Evolutionary conservation across 2,113 vertebrate species (phyloP).

Genomic region (Indri indri): DNA sequence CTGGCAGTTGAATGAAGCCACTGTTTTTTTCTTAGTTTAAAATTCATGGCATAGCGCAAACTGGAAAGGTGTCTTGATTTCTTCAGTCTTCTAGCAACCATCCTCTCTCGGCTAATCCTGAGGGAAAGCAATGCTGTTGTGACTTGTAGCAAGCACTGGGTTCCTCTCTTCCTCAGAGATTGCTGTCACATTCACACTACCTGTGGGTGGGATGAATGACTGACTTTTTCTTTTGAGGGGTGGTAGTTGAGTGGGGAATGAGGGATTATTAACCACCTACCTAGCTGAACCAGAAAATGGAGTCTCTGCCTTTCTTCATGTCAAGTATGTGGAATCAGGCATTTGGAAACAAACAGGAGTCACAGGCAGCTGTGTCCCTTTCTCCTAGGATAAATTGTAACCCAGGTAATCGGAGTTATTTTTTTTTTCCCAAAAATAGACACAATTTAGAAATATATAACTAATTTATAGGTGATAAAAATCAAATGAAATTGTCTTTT

Average conservation of each 20-base stretch:
- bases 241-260: accelerated
- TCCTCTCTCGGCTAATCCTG: background rate
- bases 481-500: background rate
- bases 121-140: background rate
- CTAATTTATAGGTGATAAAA: background rate
- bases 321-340: background rate
- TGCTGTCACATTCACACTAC: accelerated
- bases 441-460: background rate
- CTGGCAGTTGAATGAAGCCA: background rate
- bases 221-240: background rate
- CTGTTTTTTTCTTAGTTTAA: background rate
- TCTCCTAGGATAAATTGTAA: background rate
- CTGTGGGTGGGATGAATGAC: accelerated
- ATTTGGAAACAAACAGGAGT: background rate
- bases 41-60: background rate
- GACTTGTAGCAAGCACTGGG: background rate
- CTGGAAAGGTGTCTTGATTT: background rate
- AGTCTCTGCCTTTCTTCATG: background rate
- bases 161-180: background rate
- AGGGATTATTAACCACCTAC: background rate
- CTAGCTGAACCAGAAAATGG: background rate
- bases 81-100: background rate
- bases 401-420: background rate
- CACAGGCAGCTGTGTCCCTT: background rate
- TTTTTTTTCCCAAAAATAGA: background rate